These are phyloP conservation scores for Eupeodes corollae DNA, from an alignment of 1,140 invertebrate genomes.

Conservation along the genomic window DNA sequence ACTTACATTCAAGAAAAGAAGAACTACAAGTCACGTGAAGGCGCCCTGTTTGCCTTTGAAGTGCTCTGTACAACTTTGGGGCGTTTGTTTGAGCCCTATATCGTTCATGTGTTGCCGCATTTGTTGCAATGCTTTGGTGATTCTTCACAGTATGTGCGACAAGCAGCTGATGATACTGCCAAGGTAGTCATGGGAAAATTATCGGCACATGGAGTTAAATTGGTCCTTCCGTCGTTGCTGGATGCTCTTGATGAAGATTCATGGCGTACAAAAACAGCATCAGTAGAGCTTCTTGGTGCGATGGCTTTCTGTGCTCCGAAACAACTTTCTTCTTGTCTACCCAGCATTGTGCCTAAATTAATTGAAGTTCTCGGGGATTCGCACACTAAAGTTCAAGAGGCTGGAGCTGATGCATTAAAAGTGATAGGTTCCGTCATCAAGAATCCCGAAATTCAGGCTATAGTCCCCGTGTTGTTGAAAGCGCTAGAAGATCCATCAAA, in stretches of 20 bases:
- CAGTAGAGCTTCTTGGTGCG: conserved; percentile 89
- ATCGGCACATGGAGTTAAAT: conserved; percentile 91
- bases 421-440: conserved; percentile 96
- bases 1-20: conserved; percentile 95
- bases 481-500: conserved; percentile 94
- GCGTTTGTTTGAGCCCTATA: conserved; percentile 95
- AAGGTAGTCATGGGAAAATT: conserved; percentile 94
- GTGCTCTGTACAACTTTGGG: conserved; percentile 93
- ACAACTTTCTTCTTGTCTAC: conserved; percentile 93
- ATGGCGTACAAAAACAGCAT: conserved; percentile 96
- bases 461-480: conserved; percentile 81
- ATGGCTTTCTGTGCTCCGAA: conserved; percentile 99
- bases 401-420: conserved; percentile 86
- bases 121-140: conserved; percentile 94
- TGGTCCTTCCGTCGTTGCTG: conserved; percentile 83
- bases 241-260: conserved; percentile 93
- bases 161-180: conserved; percentile 89
- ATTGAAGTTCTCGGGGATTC: conserved; percentile 96
- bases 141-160: conserved; percentile 76
- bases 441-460: conserved; percentile 98
- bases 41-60: conserved; percentile 94
- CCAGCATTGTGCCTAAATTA: conserved; percentile 95
- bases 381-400: conserved; percentile 95
- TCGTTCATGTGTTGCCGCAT: conserved; percentile 92
- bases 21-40: conserved; percentile 85